phyloP scores from a whole-genome alignment of 1,140 invertebrate species.

The Neodiprion fabricii region DNA sequence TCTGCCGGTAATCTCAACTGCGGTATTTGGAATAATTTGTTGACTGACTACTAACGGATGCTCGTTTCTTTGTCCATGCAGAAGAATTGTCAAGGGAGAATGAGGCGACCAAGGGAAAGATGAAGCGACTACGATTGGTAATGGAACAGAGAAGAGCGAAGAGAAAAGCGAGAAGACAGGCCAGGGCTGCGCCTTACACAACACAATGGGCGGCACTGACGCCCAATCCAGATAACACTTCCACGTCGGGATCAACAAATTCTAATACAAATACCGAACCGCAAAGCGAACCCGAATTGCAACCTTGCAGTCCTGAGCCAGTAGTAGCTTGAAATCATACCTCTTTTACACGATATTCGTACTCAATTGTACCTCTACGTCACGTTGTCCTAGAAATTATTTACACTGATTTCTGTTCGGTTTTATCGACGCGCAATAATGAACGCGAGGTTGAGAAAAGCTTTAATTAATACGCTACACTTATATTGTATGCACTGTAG shows the following conservation, averaged over 20 bases:
- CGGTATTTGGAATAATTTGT: not conserved
- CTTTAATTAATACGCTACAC: not conserved
- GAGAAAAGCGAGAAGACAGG: conserved; percentile 77
- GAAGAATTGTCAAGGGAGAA: conserved; percentile 71
- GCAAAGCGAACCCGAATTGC: conserved; percentile 53
- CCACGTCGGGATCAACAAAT: conserved; percentile 33
- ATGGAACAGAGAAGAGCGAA: conserved; percentile 87
- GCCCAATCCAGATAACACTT: conserved; percentile 41
- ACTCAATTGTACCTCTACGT: not conserved
- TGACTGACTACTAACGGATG: not conserved
- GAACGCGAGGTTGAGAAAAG: not conserved
- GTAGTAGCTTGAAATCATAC: conserved; percentile 47
- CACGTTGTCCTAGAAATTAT: not conserved
- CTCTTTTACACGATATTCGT: not conserved
- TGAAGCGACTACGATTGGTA: conserved; percentile 83
- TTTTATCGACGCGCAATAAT: not conserved
- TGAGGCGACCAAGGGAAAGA: conserved; percentile 82
- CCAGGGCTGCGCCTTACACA: conserved; percentile 74
- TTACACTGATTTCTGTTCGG: not conserved
- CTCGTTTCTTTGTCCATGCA: conserved; percentile 24
- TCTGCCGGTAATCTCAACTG: not conserved
- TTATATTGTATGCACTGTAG: conserved; percentile 6
- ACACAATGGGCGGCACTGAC: conserved; percentile 60
- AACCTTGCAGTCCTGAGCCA: conserved; percentile 57
- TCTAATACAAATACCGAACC: conserved; percentile 41